Percentiles rank a stretch among this genome's conserved stretches.
Conservation (phyloP, 1,140 invertebrate species). For the Periplaneta americana region DNA sequence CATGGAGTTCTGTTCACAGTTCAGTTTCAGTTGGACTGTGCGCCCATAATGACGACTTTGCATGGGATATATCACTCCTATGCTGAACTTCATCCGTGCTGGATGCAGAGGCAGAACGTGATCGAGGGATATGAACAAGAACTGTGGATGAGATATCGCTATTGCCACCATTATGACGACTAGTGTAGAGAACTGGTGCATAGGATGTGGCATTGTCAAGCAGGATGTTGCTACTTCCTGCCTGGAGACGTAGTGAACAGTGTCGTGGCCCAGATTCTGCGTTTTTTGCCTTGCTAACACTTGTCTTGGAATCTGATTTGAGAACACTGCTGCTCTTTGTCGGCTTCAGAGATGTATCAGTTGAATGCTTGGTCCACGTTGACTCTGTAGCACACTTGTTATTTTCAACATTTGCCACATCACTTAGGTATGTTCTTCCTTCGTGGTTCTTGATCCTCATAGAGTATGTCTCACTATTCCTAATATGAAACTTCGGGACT, state of each 20-base stretch:
- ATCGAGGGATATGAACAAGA: constrained; percentile 32
- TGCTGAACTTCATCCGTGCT: constrained; percentile 5
- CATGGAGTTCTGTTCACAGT: not conserved
- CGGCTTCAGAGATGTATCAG: too few relatives aligned
- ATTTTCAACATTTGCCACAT: not conserved
- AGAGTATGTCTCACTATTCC: not conserved
- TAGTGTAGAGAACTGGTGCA: constrained; percentile 58
- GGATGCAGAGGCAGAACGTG: constrained; percentile 12
- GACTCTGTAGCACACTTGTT: not conserved
- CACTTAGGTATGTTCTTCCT: constrained; percentile 1
- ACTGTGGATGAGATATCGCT: constrained; percentile 30
- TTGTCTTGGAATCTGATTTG: too few relatives aligned
- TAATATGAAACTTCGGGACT: not conserved
- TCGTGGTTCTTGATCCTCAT: not conserved
- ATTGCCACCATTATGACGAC: constrained; percentile 36
- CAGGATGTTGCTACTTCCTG: constrained; percentile 69
- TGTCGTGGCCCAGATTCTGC: constrained; percentile 53
- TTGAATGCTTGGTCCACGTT: not conserved
- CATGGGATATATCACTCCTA: not conserved
- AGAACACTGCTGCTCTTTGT: not conserved
- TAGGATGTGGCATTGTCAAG: constrained; percentile 54
- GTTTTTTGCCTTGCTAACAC: not conserved
- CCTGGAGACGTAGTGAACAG: constrained; percentile 63
- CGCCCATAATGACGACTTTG: not conserved
- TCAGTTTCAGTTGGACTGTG: not conserved